These are phyloP conservation scores for Drosophila fungiperda DNA, from an alignment of 2,888 invertebrate species.

Conservation along the genomic window DNA sequence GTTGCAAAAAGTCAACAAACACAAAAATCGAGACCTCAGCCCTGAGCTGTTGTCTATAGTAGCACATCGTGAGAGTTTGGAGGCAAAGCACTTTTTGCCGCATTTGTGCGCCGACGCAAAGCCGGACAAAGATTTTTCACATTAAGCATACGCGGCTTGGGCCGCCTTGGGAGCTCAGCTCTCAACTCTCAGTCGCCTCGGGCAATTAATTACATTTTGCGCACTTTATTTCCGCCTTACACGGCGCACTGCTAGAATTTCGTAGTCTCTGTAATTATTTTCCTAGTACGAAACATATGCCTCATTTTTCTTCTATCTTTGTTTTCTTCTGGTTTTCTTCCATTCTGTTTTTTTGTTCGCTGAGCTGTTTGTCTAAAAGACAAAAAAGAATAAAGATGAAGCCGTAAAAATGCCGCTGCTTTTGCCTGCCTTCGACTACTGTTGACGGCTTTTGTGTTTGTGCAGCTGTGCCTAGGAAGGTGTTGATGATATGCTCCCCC, in stretches of 20 bases:
- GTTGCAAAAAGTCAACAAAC: constrained; percentile 52
- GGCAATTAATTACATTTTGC: constrained; percentile 79
- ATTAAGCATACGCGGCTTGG: constrained; percentile 60
- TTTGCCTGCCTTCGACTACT: constrained; percentile 32
- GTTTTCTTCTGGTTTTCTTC: constrained; percentile 8
- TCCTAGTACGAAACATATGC: constrained; percentile 35
- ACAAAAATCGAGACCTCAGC: constrained; percentile 27
- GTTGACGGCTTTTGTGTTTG: constrained; percentile 61
- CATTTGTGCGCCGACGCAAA: constrained; percentile 47
- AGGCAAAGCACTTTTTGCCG: constrained; percentile 22
- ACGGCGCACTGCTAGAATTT: constrained; percentile 66
- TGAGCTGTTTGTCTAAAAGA: constrained; percentile 32
- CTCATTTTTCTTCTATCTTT: constrained; percentile 25
- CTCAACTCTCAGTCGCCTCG: constrained; percentile 19
- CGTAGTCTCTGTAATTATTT: constrained; percentile 58
- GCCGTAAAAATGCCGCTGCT: constrained; percentile 77
- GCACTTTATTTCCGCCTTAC: constrained; percentile 76
- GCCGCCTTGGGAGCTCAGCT: constrained; percentile 7
- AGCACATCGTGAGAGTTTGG: constrained; percentile 38
- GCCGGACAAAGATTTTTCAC: constrained; percentile 16
- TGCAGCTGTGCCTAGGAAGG: constrained; percentile 67
- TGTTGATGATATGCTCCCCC: constrained; percentile 68
- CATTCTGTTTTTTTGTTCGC: background rate
- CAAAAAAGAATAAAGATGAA: constrained; percentile 55
- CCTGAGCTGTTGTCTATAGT: background rate